Evolutionary conservation across 2,888 invertebrate species (phyloP), one percentile per base, ranked within the genome.

Genomic region (Mimas tiliae): DNA sequence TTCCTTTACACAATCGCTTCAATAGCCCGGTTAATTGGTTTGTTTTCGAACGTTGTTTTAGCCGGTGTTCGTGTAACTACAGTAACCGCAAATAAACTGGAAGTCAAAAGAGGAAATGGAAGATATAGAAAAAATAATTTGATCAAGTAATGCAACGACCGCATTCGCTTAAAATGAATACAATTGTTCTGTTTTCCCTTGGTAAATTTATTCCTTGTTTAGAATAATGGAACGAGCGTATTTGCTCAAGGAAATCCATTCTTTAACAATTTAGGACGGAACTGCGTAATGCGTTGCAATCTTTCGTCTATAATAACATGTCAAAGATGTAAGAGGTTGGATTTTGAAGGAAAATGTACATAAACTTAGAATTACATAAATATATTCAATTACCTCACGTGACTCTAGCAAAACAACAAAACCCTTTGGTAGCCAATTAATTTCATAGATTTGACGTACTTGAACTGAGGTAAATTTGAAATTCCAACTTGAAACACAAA

Each of bases 121-220:
- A 78, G 79, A 75, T 81, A 77, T 75, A 72, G 82, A 84, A 87
- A 87, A 86, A 89, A 89, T 90, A 90, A 89, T 89, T 85, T 84
- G 87, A 89, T 90, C 85, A 87, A 90, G 87, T 88, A 88, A 89
- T 89, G 90, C 90, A 90, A 82, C 86, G 42, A 85, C 88, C 88
- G 84, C 86, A 85, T 86, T 87, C 87, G 81, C 84, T 90, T 86
- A 87, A 89, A 92, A 90, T 88, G 88, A 86, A 91, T 90, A 90
- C 90, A 86, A 91, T 92, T 92, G 91, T 90, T 89, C 90, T 89
- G 89, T 91, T 91, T 90, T 88, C 88, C 85, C 86, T 83, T 82
- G 82, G 88, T 85, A 90, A 91, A 91, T 91, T 87, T 91, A 91
- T 92, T 91, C 90, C 77, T 91, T 90, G 88, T 89, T 91, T 90